A percentile compares a stretch with the other conserved stretches of the same genome.
These are phyloP conservation scores for Melanostigma gelatinosum DNA, from an alignment of 2,113 vertebrate genomes.

Conservation along the genomic window DNA sequence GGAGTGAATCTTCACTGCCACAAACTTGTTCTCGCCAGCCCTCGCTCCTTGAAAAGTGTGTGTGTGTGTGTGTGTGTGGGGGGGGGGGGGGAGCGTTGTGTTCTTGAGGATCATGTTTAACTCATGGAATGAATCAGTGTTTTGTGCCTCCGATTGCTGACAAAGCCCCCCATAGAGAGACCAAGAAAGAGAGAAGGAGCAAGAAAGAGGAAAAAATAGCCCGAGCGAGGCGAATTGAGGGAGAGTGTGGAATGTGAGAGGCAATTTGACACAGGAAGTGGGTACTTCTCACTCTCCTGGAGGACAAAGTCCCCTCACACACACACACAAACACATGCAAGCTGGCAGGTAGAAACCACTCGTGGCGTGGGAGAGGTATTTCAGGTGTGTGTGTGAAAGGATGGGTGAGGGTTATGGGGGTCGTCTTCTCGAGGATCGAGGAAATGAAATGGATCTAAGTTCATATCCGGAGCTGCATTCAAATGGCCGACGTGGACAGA, in stretches of 20 bases:
- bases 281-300: conserved; percentile 67
- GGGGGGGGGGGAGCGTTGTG: conserved; percentile 47
- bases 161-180: conserved; percentile 83
- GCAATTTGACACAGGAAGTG: conserved; percentile 82
- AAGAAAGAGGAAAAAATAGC: conserved; percentile 66
- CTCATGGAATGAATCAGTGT: conserved; percentile 81
- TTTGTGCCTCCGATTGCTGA: conserved; percentile 77
- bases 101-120: conserved; percentile 77
- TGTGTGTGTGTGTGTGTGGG: conserved; percentile 19
- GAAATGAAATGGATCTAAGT: conserved; percentile 73
- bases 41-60: conserved; percentile 46
- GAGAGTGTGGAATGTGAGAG: conserved; percentile 80
- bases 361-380: conserved; percentile 44
- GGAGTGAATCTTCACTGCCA: conserved; percentile 70
- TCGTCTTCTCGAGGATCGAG: conserved; percentile 58
- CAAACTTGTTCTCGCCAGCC: conserved; percentile 67
- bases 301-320: conserved; percentile 69
- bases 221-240: conserved; percentile 60
- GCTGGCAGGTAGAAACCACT: conserved; percentile 54
- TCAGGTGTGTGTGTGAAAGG: conserved; percentile 65
- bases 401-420: conserved; percentile 35
- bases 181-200: conserved; percentile 61
- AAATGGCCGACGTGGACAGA: conserved; percentile 13
- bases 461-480: conserved; percentile 67
- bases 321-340: conserved; percentile 22